Evolutionary conservation across 2,797 vertebrate genomes (phyloP).

Genomic region (Chiloscyllium punctatum): DNA sequence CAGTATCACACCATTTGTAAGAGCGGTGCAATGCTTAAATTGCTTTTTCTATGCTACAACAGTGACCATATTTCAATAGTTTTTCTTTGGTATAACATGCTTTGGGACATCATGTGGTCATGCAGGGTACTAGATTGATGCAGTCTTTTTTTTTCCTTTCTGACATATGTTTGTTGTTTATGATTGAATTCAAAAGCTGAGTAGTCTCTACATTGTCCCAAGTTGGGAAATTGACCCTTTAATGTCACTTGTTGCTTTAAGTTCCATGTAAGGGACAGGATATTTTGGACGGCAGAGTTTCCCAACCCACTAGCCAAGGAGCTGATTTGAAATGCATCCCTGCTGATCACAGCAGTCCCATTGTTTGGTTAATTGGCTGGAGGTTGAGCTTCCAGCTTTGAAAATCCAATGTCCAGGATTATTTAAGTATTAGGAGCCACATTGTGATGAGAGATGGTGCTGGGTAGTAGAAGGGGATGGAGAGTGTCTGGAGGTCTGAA

Average conservation of each 20-base stretch:
- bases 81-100: not conserved
- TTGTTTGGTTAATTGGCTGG: not conserved
- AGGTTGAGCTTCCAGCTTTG: not conserved
- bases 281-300: not conserved
- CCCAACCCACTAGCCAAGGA: not conserved
- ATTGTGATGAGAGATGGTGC: not conserved
- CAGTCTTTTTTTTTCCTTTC: not conserved
- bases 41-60: not conserved
- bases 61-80: not conserved
- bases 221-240: not conserved
- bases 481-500: too few relatives aligned
- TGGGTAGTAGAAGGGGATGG: not conserved
- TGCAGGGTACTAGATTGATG: not conserved
- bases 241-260: not conserved
- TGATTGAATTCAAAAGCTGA: not conserved
- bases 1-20: not conserved
- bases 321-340: not conserved
- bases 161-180: not conserved
- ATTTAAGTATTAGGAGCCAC: not conserved
- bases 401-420: not conserved
- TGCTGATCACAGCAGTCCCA: not conserved
- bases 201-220: too few relatives aligned
- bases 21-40: not conserved
- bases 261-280: not conserved
- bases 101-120: not conserved